Evolutionary conservation across 2,797 vertebrate species (phyloP), one percentile per base, ranked within the genome.

Genomic region (Spinus olivaceus): DNA sequence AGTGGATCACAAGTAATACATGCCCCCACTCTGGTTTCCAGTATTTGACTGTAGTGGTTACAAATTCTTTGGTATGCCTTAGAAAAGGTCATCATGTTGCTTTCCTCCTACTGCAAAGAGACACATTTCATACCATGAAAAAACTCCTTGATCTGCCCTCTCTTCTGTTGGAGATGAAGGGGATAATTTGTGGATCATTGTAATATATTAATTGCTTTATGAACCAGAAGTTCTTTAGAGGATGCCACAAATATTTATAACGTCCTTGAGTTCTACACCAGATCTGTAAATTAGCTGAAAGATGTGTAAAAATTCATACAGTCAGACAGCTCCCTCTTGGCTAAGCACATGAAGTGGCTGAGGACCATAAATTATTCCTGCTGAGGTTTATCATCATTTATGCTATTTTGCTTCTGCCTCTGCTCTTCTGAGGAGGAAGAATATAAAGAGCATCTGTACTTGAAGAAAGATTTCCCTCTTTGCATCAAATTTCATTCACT

Each of bases 251-350:
- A 96, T 97, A 93, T 95, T 94, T 87, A 57, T 84, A 71, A 91
- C 35, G 64, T 90, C 77, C 81, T 86, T 90, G 53, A 87, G 60
- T 95, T 96, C 95, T 94, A 91, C 73, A 66, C 80, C 3, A 2
- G 84, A 60, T 95, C 79, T 97, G 95, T 96, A 93, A 94, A 95
- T 95, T 96, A 92, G 41, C 73, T 95, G 86, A 87, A 92, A 93
- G 66, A 73, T 39, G 15, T 82, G 86, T 90, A 88, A 92, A 83
- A 92, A 64, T 72, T 92, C 47, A 94, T 95, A 53, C 28, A 93
- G 44, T 70, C 61, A 94, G 94, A 91, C 92, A 91, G 61, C 44
- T 96, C 72, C 80, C 88, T 92, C 50, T 85, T 97, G 88, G 64
- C 80, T 94, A 69, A 41, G 41, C 13, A 39, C 80, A 86, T 76